Base-by-base conservation (phyloP, 2,113 vertebrate genomes). In the Tichodroma muraria region DNA sequence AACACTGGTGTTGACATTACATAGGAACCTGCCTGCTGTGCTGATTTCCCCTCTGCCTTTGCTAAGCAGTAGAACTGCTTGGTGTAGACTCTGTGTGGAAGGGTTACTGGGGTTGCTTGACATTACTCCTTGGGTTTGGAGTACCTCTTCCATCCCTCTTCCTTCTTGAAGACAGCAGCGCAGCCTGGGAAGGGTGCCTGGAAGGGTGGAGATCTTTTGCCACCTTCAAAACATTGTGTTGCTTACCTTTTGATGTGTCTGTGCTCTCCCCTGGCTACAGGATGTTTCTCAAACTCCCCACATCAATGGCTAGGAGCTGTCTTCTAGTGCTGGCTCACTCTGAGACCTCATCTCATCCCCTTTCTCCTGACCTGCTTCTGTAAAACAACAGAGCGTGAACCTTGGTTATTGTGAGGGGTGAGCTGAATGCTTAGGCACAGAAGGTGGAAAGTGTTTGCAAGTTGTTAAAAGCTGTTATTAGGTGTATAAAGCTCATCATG, bases 1-100 rank as follows among this genome's bases (percentile, higher is more conserved):
- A 97, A 91, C 93, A 27, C 89, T 97, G 95, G 97, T 97, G 97
- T 98, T 98, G 98, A 98, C 98, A 77, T 76, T 98, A 95, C 80
- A 24, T 6, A 63, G 94, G 81, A 96, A 63, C 31, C 57, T 78
- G 80, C 70, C 72, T 94, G 65, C 73, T 79, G 42, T 78, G 89
- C 77, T 89, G 91, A 64, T 83, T 90, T 87, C 44, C 28, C 24
- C 24, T 47, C 18, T 1, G 4, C 70, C 28, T 94, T 79, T 64
- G 31, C 73, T 5, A 73, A 90, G 63, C 54, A 63, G 3, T 45
- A 35, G 33, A 56, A 27, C 57, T 90, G 45, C 47, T 81, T 50
- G 24, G 11, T 61, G 7, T n/a, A 88, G 45, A 17, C 33, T 44
- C 19, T 27, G 2, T 64, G 37, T 30, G 37, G 15, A 54, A 59